phyloP scores from a whole-genome alignment of 2,797 vertebrate genomes.

The Cichlasoma orientale region DNA sequence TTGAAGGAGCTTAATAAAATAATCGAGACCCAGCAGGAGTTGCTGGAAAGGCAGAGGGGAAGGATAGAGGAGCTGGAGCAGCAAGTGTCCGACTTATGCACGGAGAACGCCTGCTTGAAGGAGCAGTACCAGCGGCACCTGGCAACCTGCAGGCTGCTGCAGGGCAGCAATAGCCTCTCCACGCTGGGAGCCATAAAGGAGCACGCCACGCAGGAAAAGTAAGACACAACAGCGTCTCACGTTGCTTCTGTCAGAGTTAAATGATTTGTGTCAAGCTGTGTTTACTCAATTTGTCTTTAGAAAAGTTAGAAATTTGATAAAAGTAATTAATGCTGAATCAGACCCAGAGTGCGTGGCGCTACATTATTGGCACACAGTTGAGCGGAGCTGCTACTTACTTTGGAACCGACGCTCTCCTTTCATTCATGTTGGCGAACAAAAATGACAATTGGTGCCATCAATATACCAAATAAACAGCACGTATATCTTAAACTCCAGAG shows the following conservation, averaged over 20 bases:
- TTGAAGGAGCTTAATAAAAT: constrained; percentile 94
- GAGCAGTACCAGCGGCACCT: constrained; percentile 92
- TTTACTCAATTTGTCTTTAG: background rate
- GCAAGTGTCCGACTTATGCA: constrained; percentile 91
- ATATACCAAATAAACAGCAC: background rate
- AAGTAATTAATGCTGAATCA: background rate
- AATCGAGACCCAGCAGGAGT: constrained; percentile 94
- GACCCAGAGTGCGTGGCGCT: background rate
- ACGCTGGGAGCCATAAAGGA: constrained; percentile 83
- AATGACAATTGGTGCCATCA: background rate
- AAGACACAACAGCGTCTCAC: constrained; percentile 61
- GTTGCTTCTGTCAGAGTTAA: background rate
- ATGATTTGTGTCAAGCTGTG: fast-evolving
- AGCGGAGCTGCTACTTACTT: background rate
- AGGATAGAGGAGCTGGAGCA: constrained; percentile 95
- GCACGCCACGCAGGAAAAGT: constrained; percentile 83
- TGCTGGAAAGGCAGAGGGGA: constrained; percentile 89
- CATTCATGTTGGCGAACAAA: background rate
- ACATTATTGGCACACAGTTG: background rate
- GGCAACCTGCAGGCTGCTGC: constrained; percentile 87
- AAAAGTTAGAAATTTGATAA: constrained; percentile 34
- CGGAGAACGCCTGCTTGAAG: constrained; percentile 88
- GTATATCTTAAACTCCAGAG: background rate
- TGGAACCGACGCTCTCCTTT: background rate
- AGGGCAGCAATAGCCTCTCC: constrained; percentile 67